Conservation (phyloP, 2,113 vertebrate species). For the Protobothrops mucrosquamatus region DNA sequence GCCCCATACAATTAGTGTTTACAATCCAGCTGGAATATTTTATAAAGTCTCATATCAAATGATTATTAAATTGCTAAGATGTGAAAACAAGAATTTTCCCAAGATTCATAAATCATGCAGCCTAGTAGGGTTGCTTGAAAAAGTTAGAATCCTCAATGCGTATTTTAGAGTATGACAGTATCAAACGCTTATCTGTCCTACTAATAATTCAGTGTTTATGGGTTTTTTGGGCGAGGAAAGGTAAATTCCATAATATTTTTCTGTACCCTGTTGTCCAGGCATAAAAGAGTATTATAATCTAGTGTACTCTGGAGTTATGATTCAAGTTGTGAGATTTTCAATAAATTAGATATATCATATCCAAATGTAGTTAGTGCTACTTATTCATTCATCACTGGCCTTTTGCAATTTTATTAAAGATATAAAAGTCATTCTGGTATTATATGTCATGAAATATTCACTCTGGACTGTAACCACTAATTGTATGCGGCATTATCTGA, state of each 20-base stretch:
- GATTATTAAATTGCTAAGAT: background rate
- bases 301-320: background rate
- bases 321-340: background rate
- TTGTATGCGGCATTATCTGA: constrained; percentile 1
- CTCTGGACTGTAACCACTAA: constrained; percentile 1
- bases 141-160: background rate
- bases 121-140: too few relatives aligned
- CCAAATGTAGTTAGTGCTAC: background rate
- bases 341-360: background rate
- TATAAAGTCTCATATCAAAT: background rate
- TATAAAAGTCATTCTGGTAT: background rate
- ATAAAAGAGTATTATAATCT: background rate
- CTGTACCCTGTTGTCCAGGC: background rate
- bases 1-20: background rate
- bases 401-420: background rate
- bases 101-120: background rate
- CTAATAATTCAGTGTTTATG: background rate
- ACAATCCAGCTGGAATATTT: background rate
- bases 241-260: background rate
- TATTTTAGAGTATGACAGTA: background rate
- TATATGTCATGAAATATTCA: background rate
- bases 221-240: background rate
- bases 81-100: background rate
- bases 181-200: background rate
- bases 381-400: background rate